Evolutionary conservation across 1,140 invertebrate genomes (phyloP).

Genomic region (Amphibalanus amphitrite): DNA sequence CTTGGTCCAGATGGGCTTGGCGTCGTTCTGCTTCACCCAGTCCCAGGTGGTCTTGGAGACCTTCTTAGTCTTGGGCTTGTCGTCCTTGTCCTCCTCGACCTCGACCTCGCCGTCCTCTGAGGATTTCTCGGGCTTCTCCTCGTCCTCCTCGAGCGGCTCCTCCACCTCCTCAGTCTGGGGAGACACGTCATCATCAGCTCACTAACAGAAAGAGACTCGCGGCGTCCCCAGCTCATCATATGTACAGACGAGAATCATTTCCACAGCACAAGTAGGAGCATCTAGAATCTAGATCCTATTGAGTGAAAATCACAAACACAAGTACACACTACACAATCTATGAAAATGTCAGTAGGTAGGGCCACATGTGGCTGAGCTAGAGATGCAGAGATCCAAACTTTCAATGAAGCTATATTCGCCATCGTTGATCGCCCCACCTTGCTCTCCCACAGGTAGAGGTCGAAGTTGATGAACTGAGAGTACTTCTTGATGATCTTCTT

Average conservation of each 20-base stretch:
- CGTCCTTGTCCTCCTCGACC: constrained; percentile 47
- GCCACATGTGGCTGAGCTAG: too few relatives aligned
- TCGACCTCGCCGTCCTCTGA: constrained; percentile 38
- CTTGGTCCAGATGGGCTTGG: constrained; percentile 93
- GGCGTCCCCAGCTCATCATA: too few relatives aligned
- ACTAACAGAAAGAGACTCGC: too few relatives aligned
- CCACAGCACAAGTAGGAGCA: too few relatives aligned
- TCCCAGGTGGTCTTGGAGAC: constrained; percentile 95
- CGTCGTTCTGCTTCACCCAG: constrained; percentile 90
- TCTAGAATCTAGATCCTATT: too few relatives aligned
- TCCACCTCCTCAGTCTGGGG: constrained; percentile 66
- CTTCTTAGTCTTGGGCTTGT: constrained; percentile 76
- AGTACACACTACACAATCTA: too few relatives aligned
- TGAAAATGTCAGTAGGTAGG: too few relatives aligned
- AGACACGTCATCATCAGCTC: too few relatives aligned
- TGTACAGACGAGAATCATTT: too few relatives aligned
- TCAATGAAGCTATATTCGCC: too few relatives aligned
- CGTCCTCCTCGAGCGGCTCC: constrained; percentile 43
- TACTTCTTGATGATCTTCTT: constrained; percentile 88
- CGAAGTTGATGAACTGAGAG: constrained; percentile 99
- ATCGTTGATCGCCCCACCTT: constrained; percentile 42
- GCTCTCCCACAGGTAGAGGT: constrained; percentile 90
- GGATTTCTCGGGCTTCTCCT: constrained; percentile 29
- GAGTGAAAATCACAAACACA: too few relatives aligned
- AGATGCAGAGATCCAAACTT: too few relatives aligned